A percentile compares a stretch with the other conserved stretches of the same genome.
phyloP scores from a whole-genome alignment of 2,888 invertebrate species.

The Tribolium freemani region DNA sequence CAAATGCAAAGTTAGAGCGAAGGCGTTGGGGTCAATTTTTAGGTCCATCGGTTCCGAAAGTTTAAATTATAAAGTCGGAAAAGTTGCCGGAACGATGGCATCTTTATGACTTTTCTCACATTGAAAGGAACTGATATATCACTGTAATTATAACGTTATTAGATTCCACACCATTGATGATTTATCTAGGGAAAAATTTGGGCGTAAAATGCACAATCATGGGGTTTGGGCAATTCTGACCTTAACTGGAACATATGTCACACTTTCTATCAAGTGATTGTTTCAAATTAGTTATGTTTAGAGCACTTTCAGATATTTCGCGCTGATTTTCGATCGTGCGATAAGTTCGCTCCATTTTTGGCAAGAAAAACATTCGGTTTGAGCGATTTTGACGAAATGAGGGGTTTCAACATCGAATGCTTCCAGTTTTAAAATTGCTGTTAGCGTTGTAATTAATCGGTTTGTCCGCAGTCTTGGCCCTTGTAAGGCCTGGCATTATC shows the following conservation, averaged over 20 bases:
- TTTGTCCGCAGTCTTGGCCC: not conserved
- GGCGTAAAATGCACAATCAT: not conserved
- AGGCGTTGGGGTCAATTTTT: not conserved
- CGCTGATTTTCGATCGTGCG: no score
- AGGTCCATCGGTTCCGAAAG: not conserved
- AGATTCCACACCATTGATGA: not conserved
- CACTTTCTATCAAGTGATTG: not conserved
- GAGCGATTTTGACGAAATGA: no score
- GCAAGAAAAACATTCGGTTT: no score
- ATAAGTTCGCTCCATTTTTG: no score
- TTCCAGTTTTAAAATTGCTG: no score
- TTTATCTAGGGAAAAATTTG: no score
- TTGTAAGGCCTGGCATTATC: not conserved
- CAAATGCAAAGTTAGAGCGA: not conserved
- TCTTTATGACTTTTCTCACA: not conserved
- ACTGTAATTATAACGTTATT: not conserved
- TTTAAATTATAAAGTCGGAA: not conserved
- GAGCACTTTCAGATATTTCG: no score
- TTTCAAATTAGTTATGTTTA: not conserved
- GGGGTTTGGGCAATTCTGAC: not conserved
- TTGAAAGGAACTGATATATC: not conserved
- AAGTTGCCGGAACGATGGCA: not conserved
- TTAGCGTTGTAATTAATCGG: no score
- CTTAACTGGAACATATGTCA: not conserved
- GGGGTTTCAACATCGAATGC: no score